Percentiles rank a stretch among this genome's conserved stretches.
phyloP scores from a whole-genome alignment of 2,797 vertebrate species.

The Rhodeus uyekii region DNA sequence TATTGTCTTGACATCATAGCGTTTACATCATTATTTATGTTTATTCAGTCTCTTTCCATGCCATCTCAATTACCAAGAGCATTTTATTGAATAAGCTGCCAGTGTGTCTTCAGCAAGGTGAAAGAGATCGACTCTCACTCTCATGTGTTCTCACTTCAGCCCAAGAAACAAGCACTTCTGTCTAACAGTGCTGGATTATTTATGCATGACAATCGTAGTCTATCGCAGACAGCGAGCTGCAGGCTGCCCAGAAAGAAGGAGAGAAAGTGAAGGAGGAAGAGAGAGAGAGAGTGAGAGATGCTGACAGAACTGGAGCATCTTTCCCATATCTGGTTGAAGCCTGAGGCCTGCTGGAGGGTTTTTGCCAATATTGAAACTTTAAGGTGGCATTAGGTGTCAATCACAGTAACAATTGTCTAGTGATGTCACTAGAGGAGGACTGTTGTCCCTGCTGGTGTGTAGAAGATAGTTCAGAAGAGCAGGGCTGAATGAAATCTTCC shows the following conservation, averaged over 20 bases:
- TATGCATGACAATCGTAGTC: neutral
- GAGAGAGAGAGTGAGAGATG: no score
- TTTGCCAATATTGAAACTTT: constrained; percentile 2
- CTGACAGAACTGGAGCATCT: constrained; percentile 19
- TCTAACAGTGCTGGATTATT: constrained; percentile 12
- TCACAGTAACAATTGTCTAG: constrained; percentile 22
- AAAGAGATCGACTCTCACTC: constrained; percentile 5
- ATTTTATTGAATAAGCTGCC: neutral
- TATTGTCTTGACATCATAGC: neutral
- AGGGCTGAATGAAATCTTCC: neutral
- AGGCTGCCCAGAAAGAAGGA: neutral
- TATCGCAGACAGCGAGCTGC: neutral
- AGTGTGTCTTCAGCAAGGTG: constrained; percentile 1
- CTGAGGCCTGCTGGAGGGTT: constrained; percentile 10
- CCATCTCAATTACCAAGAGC: neutral
- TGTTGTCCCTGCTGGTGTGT: neutral
- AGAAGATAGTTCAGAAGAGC: neutral
- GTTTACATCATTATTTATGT: neutral
- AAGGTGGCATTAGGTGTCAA: constrained; percentile 21
- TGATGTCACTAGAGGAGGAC: neutral
- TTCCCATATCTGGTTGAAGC: neutral
- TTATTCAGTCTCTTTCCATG: neutral
- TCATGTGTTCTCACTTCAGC: neutral
- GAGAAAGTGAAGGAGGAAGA: neutral
- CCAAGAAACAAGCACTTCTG: constrained; percentile 13